Base-by-base conservation (phyloP, 2,797 vertebrate species). In the Synaphobranchus kaupii region DNA sequence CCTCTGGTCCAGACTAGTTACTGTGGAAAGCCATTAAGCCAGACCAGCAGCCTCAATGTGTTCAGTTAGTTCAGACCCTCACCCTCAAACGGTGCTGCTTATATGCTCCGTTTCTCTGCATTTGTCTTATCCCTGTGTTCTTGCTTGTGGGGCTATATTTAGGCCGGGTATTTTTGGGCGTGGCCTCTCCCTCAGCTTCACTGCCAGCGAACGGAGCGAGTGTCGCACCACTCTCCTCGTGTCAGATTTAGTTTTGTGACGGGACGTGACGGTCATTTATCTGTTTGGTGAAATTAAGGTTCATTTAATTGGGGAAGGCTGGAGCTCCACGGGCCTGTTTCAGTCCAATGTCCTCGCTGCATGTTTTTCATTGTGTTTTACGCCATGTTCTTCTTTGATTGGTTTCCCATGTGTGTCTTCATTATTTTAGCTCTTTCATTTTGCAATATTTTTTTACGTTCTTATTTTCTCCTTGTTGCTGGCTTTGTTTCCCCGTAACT, bases 11-110 rank as follows among this genome's bases (percentile, higher is more conserved):
- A 50, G 66, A 86, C 0, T 89, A 95, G 17, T 91, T 95, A 0
- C 89, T 95, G 1, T 90, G 86, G 17, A 94, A 92, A 13, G 88
- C 91, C 47, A 91, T 95, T 94, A 0, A 25, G 56, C 0, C 94
- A 95, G 83, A 95, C 94, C 50, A 88, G 90, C 0, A 92, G 92
- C 9, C 84, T 66, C 22, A 8, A 22, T n/a, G 22, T n/a, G 60
- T n/a, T 0, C 12, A 90, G 56, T 95, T 95, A 90, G 56, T 95
- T 95, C 90, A 54, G 94, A 93, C n/a, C 12, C 25, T 48, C 22
- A 13, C 28, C 20, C 22, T 4, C 15, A 12, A 60, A 15, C 68
- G 31, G 68, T 12, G 68, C 15, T 71, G n/a, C 68, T 71, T 3
- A 28, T 31, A 20, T 28, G 68, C n/a, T 63, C 63, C 1, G 8